Percentiles rank a stretch among this genome's conserved stretches.
Evolutionary conservation across 2,888 invertebrate species (phyloP).

Genomic region (Bombyx huttoni): DNA sequence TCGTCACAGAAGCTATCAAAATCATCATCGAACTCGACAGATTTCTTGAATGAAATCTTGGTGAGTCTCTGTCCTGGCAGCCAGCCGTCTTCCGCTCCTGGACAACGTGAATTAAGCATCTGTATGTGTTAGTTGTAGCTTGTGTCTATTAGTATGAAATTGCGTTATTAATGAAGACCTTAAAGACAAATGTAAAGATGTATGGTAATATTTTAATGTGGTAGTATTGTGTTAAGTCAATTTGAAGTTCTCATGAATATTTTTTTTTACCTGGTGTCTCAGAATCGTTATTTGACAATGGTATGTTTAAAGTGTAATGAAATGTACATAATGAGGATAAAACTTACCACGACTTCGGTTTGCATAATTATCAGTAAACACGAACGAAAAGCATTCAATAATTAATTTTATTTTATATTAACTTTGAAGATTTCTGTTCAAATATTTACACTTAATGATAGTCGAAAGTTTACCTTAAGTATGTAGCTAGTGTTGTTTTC

Average conservation of each 20-base stretch:
- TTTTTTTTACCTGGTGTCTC: neutral
- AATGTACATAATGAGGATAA: slow-evolving; percentile 7
- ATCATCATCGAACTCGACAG: slow-evolving; percentile 66
- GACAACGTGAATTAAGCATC: slow-evolving; percentile 53
- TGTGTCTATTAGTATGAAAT: slow-evolving; percentile 3
- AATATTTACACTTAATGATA: too few species aligned
- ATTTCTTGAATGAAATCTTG: slow-evolving; percentile 65
- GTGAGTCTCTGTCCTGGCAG: slow-evolving; percentile 69
- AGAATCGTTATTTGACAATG: neutral
- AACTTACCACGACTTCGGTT: slow-evolving; percentile 3
- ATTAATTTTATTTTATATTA: neutral
- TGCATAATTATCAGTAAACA: neutral
- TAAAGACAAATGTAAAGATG: too few species aligned
- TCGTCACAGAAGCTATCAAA: slow-evolving; percentile 63
- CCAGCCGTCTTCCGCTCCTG: slow-evolving; percentile 67
- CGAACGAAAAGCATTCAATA: neutral
- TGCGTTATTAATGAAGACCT: neutral
- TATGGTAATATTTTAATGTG: too few species aligned
- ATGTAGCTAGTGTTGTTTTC: slow-evolving; percentile 5
- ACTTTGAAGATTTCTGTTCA: neutral
- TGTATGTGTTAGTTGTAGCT: slow-evolving; percentile 29
- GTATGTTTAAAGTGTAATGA: neutral
- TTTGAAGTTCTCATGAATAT: neutral
- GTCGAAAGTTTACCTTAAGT: too few species aligned
- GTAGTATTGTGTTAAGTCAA: neutral